Base-by-base conservation (phyloP, 1,140 invertebrate genomes). In the Trypoxylus dichotomus region DNA sequence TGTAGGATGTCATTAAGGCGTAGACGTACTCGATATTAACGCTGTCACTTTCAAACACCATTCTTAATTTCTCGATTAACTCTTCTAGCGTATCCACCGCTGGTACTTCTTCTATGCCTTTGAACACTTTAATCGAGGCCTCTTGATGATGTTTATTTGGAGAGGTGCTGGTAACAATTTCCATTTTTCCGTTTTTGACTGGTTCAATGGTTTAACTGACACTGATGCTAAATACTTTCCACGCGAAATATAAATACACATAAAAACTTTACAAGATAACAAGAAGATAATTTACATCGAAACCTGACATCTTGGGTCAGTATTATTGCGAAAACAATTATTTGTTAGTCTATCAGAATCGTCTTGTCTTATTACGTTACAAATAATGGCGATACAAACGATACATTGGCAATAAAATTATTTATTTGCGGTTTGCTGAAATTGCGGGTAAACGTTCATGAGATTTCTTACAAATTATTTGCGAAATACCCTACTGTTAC, bases 1-100 rank as follows among this genome's bases (percentile, higher is more conserved):
- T 95, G 87, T 99, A 99, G 0, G 91, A 89, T 0, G 89, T 84
- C 93, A 99, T 95, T 21, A 98, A 83, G 68, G 93, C 90, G 81
- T 94, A 90, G 1, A 99, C 95, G 80, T 95, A 90, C 77, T 98
- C 96, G 25, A 98, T 91, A 84, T 98, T 94, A 0, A 99, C 94
- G 74, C 90, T 86, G 83, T 96, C 93, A 13, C 89, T 87, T 10
- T 91, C 88, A 85, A 98, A 98, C 77, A 94, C 91, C 58, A 87
- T 86, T 83, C 95, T 90, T 27, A 98, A 85, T 77, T 93, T 91
- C 1, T 87, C 81, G 2, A 97, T 91, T 19, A 98, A 86, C 77
- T 94, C 93, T 8, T 92, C 88, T n/a, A 98, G 86, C 5, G 85
- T 91, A 0, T 88, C 81, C 19, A 88, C 82, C 42, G 81, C 79